Evolutionary conservation across 2,113 vertebrate species (phyloP), one percentile per base, ranked within the genome.

Genomic region (Epinephelus cyanopodus): DNA sequence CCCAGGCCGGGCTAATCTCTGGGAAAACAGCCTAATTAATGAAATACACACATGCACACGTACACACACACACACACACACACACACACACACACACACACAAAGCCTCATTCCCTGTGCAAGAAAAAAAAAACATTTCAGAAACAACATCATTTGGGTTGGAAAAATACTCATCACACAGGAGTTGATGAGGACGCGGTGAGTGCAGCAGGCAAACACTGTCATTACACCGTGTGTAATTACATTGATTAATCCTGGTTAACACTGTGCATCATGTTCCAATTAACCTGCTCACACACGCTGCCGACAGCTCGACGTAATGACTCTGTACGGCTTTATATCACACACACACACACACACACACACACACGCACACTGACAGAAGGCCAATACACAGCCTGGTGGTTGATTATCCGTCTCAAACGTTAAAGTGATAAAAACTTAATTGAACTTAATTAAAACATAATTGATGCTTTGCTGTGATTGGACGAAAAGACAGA

Each of bases 391-490:
- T 88, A 77, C 76, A 25, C 74, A 13, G 67, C 54, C 62, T 1
- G 8, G 52, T 23, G 47, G 76, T 45, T 74, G 56, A 86, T 87
- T 82, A 77, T 71, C 53, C 0, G 3, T 74, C 74, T 69, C 27
- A 11, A 80, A 83, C 54, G 65, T 90, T 84, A 48, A 84, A 79
- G 80, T 86, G 89, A 91, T 93, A 90, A 89, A 88, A 85, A 86
- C 71, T 47, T 89, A 90, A 91, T 89, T 90, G 86, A 65, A 87
- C 75, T 83, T 90, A 87, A 90, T 92, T 92, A 86, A 93, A 93
- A 87, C 52, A 62, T 74, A 86, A 91, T 10, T 71, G 86, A 91
- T 90, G 83, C 60, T 69, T 50, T 0, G 1, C 76, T 83, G 82
- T 62, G 74, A 82, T 69, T 76, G 86, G 83, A 83, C 18, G 47